A percentile compares a stretch with the other conserved stretches of the same genome.
Conservation (phyloP, 64 coral and sea anemone genomes). For the Montipora sp. region DNA sequence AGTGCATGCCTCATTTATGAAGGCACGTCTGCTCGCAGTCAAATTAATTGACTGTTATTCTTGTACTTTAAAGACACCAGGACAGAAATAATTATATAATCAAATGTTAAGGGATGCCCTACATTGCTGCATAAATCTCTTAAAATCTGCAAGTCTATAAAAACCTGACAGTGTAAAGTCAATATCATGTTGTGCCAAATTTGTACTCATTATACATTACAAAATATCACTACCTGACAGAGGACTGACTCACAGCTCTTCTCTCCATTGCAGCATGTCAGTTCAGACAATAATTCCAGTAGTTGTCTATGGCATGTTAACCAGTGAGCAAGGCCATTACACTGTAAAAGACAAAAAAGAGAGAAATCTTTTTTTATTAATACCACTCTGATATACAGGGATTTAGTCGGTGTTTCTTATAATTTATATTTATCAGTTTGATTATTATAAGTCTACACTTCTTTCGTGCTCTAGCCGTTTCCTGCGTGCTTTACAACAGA, state of each 20-base stretch:
- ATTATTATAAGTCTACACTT: no score
- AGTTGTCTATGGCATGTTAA: conserved; percentile 43
- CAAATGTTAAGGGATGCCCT: neutral
- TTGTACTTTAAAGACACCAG: neutral
- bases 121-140: neutral
- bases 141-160: neutral
- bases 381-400: no score
- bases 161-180: neutral
- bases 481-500: no score
- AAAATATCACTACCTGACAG: conserved; percentile 3
- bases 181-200: no score
- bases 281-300: conserved; percentile 43
- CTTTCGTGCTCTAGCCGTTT: no score
- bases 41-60: neutral
- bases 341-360: conserved; percentile 1
- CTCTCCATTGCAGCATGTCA: conserved; percentile 50
- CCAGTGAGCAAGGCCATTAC: conserved; percentile 14
- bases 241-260: neutral
- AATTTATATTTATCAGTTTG: no score
- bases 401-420: no score
- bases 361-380: no score
- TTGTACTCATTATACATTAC: no score
- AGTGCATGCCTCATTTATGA: no score
- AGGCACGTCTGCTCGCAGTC: no score
- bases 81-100: neutral